These are phyloP conservation scores for Falco peregrinus DNA, from an alignment of 2,797 vertebrate species.

Conservation along the genomic window DNA sequence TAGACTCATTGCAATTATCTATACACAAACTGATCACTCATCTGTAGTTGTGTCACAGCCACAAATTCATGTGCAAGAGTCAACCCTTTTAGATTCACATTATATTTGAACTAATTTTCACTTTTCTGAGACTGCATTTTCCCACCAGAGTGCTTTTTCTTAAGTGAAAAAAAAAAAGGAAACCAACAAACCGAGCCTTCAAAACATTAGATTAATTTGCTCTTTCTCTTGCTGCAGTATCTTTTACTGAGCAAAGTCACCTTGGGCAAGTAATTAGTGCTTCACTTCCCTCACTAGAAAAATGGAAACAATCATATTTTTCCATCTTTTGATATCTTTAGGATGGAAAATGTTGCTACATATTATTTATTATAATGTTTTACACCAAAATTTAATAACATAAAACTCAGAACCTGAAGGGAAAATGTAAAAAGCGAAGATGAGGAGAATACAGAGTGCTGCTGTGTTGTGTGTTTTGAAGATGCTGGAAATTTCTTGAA, in stretches of 20 bases:
- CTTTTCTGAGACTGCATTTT: constrained; percentile 19
- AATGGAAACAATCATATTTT: constrained; percentile 33
- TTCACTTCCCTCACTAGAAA: neutral
- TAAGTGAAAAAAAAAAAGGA: neutral
- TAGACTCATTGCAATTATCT: neutral
- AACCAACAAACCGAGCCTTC: neutral
- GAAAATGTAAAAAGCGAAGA: neutral
- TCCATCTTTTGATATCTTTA: constrained; percentile 14
- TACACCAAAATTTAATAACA: constrained; percentile 16
- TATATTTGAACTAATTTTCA: constrained; percentile 21
- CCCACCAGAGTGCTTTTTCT: neutral
- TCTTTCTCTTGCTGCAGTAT: constrained; percentile 16
- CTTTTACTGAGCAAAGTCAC: constrained; percentile 28
- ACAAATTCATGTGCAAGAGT: neutral
- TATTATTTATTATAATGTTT: constrained; percentile 35
- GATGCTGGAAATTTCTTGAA: neutral
- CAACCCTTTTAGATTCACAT: neutral
- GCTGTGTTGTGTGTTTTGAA: neutral
- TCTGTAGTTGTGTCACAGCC: neutral
- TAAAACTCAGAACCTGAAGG: constrained; percentile 3
- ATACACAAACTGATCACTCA: neutral
- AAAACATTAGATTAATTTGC: constrained; percentile 22
- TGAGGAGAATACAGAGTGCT: constrained; percentile 10
- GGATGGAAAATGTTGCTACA: constrained; percentile 8
- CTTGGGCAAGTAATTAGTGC: constrained; percentile 38